A percentile compares a stretch with the other conserved stretches of the same genome.
phyloP scores from a whole-genome alignment of 2,888 invertebrate genomes.

The Erebia ligea region DNA sequence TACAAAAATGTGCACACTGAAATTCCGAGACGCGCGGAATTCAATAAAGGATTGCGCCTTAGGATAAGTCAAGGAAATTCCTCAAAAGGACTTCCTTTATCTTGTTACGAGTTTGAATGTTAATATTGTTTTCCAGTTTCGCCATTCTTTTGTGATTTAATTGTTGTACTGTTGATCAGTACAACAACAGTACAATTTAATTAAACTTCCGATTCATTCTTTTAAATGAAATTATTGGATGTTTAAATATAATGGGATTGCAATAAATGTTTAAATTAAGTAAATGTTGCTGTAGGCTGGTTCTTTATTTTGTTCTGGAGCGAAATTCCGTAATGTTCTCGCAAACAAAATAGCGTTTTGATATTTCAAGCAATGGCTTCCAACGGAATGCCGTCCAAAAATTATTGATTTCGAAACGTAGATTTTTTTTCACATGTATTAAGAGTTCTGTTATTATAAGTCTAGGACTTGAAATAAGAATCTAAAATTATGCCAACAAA shows the following conservation, averaged over 20 bases:
- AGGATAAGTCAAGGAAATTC: slow-evolving; percentile 38
- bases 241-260: slow-evolving; percentile 3
- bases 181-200: neutral
- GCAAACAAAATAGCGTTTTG: neutral
- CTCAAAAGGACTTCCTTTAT: slow-evolving; percentile 30
- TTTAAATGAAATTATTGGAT: neutral
- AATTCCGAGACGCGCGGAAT: slow-evolving; percentile 59
- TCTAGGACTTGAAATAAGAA: too few species aligned
- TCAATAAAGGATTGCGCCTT: slow-evolving; percentile 61
- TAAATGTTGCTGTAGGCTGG: neutral
- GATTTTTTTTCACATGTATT: too few species aligned
- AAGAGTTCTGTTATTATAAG: too few species aligned
- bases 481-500: too few species aligned
- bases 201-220: slow-evolving; percentile 4
- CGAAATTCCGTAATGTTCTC: neutral
- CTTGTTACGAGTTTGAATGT: slow-evolving; percentile 10
- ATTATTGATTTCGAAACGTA: too few species aligned
- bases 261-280: neutral
- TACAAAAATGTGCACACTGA: slow-evolving; percentile 57
- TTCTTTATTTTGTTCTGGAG: neutral
- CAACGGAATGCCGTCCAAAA: too few species aligned
- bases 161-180: slow-evolving; percentile 5
- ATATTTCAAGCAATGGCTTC: too few species aligned
- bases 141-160: slow-evolving; percentile 16
- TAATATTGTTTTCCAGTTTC: slow-evolving; percentile 8